Conservation (phyloP, 2,888 invertebrate genomes). For the Callyntrura guangdongensis region DNA sequence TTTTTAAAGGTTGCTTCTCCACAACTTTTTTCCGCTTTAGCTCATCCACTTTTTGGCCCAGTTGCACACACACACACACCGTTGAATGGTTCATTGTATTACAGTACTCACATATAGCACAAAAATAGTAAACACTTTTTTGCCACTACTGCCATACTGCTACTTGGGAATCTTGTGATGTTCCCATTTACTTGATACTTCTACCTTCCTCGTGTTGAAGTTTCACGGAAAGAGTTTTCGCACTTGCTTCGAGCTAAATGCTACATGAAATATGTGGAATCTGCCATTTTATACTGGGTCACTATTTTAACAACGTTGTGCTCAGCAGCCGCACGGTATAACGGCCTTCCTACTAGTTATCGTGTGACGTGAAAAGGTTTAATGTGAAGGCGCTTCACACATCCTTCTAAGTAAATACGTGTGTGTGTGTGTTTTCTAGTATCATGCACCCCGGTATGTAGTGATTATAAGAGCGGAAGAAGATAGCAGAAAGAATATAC, state of each 20-base stretch:
- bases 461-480: not conserved
- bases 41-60: not conserved
- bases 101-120: not conserved
- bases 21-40: conserved; percentile 28
- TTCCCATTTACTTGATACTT: too few species aligned
- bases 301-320: conserved; percentile 57
- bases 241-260: conserved; percentile 65
- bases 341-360: not conserved
- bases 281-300: conserved; percentile 67
- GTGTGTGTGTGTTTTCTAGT: not conserved
- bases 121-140: not conserved
- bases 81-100: conserved; percentile 25
- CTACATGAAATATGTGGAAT: conserved; percentile 74
- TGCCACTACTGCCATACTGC: not conserved
- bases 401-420: not conserved
- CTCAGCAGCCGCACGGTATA: not conserved
- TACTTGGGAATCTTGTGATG: too few species aligned
- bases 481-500: conserved; percentile 10
- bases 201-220: conserved; percentile 4
- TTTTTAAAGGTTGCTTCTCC: conserved; percentile 9
- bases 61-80: not conserved
- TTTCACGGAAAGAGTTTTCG: conserved; percentile 35
- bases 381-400: conserved; percentile 2
- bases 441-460: not conserved
- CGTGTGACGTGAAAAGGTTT: conserved; percentile 29